Percentiles rank a stretch among this genome's conserved stretches.
Evolutionary conservation across 2,888 invertebrate species (phyloP).

Genomic region (Rhopalosiphum nymphaeae): DNA sequence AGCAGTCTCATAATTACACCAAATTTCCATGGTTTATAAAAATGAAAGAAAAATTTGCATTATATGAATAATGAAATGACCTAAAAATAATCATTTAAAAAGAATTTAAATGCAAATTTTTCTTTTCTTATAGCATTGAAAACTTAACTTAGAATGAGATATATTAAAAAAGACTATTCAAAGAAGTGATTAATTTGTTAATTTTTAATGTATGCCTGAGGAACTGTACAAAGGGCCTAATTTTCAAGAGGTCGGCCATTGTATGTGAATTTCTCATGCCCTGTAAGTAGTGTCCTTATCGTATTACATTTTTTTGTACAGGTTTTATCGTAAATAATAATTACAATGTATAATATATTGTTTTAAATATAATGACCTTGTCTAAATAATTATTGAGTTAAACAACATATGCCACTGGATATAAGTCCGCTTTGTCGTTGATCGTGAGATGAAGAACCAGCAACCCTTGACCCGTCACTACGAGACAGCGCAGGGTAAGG

Average conservation of each 20-base stretch:
- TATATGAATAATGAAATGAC: not conserved
- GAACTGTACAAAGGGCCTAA: conserved; percentile 19
- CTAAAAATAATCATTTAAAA: not conserved
- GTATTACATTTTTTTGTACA: conserved; percentile 22
- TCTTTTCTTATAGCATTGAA: conserved; percentile 53
- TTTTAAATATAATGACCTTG: conserved; percentile 11
- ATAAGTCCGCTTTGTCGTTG: conserved; percentile 66
- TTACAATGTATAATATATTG: conserved; percentile 4
- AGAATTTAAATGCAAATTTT: conserved; percentile 55
- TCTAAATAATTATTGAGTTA: conserved; percentile 67
- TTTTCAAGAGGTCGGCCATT: not conserved
- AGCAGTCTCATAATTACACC: conserved; percentile 65
- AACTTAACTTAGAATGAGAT: conserved; percentile 48
- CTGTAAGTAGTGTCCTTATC: conserved; percentile 21
- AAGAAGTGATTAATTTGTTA: conserved; percentile 27
- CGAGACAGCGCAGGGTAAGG: conserved; percentile 68
- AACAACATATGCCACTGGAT: conserved; percentile 68
- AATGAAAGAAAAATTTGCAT: conserved; percentile 63
- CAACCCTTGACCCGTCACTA: conserved; percentile 68
- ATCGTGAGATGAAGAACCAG: conserved; percentile 60
- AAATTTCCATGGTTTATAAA: conserved; percentile 61
- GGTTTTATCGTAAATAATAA: conserved; percentile 22
- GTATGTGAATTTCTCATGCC: conserved; percentile 46
- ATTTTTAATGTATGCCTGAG: conserved; percentile 14
- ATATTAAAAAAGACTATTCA: conserved; percentile 31